Conservation (phyloP, 2,113 vertebrate genomes). For the Okapia johnstoni region DNA sequence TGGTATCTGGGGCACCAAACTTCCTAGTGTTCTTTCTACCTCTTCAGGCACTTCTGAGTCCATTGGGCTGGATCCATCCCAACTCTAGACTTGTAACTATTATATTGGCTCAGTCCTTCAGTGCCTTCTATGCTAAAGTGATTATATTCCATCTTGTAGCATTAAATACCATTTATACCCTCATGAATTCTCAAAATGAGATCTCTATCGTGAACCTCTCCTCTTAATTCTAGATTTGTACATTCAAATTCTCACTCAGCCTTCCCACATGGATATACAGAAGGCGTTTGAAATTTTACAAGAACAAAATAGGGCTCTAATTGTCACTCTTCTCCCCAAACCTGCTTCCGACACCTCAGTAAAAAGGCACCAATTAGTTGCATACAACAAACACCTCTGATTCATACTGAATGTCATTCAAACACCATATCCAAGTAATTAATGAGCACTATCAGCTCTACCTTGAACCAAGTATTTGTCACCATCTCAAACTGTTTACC, state of each 20-base stretch:
- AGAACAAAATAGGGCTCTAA: neutral
- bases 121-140: neutral
- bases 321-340: neutral
- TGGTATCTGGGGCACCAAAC: neutral
- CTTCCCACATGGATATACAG: neutral
- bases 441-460: neutral
- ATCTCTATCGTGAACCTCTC: neutral
- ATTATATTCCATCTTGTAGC: accelerated
- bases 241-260: neutral
- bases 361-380: neutral
- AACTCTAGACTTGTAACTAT: neutral
- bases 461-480: neutral
- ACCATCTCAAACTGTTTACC: neutral
- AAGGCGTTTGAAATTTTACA: neutral
- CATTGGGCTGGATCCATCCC: neutral
- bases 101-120: neutral
- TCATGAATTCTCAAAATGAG: neutral
- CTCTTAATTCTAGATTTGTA: neutral
- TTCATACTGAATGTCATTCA: neutral
- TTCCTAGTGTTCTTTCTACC: neutral
- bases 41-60: neutral
- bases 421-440: neutral
- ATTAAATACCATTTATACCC: neutral
- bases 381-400: neutral
- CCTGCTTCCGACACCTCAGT: neutral